Base-by-base conservation (phyloP, 2,797 vertebrate species). In the Microctenopoma stevenorrisi region DNA sequence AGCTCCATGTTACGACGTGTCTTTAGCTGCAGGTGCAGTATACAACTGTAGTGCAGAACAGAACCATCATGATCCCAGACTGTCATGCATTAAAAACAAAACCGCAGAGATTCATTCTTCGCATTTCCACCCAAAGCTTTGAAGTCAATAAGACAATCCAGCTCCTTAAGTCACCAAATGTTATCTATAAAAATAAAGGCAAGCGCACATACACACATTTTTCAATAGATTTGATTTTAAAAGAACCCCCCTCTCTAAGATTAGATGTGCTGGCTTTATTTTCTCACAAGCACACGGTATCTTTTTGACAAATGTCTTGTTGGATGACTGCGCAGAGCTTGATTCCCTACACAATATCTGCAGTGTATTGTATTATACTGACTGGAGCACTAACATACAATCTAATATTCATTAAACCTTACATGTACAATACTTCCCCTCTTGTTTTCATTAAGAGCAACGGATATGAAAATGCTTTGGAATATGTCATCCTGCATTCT, bases 261-360 rank as follows among this genome's bases (percentile, higher is more conserved):
- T 87, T 53, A 74, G 63, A 86, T 78, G 82, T 81, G 67, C 63
- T 71, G 56, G 67, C 52, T 80, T 80, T 83, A 84, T 83, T 86
- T 81, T 76, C 49, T 75, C 68, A 48, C 50, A 5, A 78, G 72
- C 28, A 54, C 69, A 68, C 57, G 75, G 52, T 64, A 74, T 83
- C 74, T 81, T 73, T 77, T 58, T 68, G 74, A 85, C 61, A 73
- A 87, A 81, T 63, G 64, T 75, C 79, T 79, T 33, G 35, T 71
- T 46, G 66, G 72, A 78, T 73, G 67, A 79, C 48, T 66, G 59
- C 68, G 68, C 49, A 56, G 43, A 74, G 77, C 50, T 64, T 56
- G 65, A 79, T 62, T 73, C 49, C 58, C 42, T 7, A 25, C 58
- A 80, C 60, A 50, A 72, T 64, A 62, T 68, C 59, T 63, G 56